Evolutionary conservation across 2,113 vertebrate species (phyloP).

Genomic region (Tylochromis polylepis): DNA sequence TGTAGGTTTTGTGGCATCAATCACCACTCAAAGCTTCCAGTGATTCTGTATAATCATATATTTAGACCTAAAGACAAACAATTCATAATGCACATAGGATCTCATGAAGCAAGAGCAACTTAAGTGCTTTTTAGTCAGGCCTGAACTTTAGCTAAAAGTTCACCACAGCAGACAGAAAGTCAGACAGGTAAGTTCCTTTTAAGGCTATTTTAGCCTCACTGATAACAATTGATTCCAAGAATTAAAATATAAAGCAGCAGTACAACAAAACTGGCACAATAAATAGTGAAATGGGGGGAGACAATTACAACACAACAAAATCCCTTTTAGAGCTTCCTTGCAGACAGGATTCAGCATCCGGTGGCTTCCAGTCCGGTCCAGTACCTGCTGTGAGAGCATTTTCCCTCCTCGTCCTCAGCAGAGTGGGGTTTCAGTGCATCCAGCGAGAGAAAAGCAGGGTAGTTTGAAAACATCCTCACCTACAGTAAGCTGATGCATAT

Average conservation of each 20-base stretch:
- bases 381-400: constrained; percentile 45
- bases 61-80: not conserved
- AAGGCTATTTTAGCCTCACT: constrained; percentile 19
- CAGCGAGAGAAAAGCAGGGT: constrained; percentile 16
- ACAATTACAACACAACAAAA: constrained; percentile 11
- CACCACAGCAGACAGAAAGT: constrained; percentile 48
- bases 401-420: constrained; percentile 10
- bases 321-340: constrained; percentile 11
- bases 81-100: not conserved
- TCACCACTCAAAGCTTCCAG: constrained; percentile 29
- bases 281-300: constrained; percentile 49
- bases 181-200: constrained; percentile 56
- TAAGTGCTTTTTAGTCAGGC: constrained; percentile 69
- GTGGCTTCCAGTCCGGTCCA: constrained; percentile 20
- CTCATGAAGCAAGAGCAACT: constrained; percentile 39
- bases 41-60: constrained; percentile 24
- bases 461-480: constrained; percentile 13
- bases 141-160: constrained; percentile 13
- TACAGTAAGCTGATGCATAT: constrained; percentile 15
- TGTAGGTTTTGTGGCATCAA: not conserved
- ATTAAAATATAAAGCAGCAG: constrained; percentile 53
- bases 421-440: constrained; percentile 54
- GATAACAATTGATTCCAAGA: constrained; percentile 26
- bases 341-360: not conserved
- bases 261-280: constrained; percentile 44